phyloP scores from a whole-genome alignment of 2,113 vertebrate genomes.

The Athene noctua region DNA sequence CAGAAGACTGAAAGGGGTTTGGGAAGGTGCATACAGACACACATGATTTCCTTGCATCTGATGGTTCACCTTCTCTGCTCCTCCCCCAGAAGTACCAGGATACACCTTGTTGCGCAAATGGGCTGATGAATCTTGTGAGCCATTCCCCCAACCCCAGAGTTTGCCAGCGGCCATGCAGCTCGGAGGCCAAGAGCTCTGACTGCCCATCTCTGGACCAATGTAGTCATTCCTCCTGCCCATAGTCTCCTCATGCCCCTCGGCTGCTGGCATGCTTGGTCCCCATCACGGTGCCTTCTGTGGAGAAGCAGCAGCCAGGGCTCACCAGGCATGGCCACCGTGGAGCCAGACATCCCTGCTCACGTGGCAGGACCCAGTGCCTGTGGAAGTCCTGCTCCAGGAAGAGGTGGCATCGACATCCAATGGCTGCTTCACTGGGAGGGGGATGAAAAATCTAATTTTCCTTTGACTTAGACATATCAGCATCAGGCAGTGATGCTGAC shows the following conservation, averaged over 20 bases:
- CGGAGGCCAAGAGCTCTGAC: neutral
- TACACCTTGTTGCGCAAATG: neutral
- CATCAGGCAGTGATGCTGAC: neutral
- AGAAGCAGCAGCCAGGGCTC: neutral
- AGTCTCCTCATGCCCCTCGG: neutral
- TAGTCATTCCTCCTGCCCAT: neutral
- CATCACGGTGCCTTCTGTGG: neutral
- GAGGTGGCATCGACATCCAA: neutral
- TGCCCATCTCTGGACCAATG: neutral
- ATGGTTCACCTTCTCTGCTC: neutral
- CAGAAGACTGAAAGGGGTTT: neutral
- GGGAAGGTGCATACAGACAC: neutral
- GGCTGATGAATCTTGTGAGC: neutral
- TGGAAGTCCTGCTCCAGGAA: neutral
- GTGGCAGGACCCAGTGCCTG: accelerated
- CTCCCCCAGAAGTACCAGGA: neutral
- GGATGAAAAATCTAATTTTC: neutral
- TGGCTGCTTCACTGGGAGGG: neutral
- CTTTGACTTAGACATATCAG: neutral
- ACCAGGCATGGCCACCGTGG: accelerated
- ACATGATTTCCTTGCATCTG: neutral
- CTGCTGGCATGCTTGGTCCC: neutral
- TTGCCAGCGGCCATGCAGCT: accelerated
- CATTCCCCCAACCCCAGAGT: neutral
- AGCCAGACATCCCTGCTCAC: neutral